Evolutionary conservation across 1,140 invertebrate species (phyloP), one percentile per base, ranked within the genome.

Genomic region (Matsumurasca onukii): DNA sequence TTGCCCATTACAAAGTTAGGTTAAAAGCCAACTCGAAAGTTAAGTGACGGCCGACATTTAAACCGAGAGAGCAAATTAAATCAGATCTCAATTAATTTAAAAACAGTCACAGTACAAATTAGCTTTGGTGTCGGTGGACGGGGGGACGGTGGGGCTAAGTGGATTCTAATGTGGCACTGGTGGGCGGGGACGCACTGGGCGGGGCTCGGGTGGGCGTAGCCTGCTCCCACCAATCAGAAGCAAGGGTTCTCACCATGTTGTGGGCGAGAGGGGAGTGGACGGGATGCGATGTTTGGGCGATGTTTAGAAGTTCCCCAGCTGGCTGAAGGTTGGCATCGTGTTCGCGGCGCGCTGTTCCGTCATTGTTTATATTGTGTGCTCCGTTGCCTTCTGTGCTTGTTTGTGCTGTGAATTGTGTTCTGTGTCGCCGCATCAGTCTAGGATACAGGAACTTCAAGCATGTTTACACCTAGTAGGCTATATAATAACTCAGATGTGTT

Each of bases 31-130:
- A 59, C 55, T 59, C 25, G 15, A 29, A 39, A 39, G 5, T n/a
- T 17, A 51, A 51, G 55, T 59, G 55, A 59, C 30, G 55, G 55
- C 55, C 24, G 55, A 59, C 55, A 59, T 59, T 59, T 59, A 59
- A 59, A 59, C 24, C 25, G 55, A 27, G 34, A 39, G 55, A 59
- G 55, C 55, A 59, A 59, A 59, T 59, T 59, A 59, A 59, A 59
- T 59, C 55, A 59, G 55, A 59, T 59, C 15, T 27, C 55, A 59
- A 59, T 59, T 59, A 59, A 59, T 59, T 59, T 59, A 59, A 59
- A 59, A 59, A 59, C 55, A 59, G 55, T 59, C 55, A 59, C 49
- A 29, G 55, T 27, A 59, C 55, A 59, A 59, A 59, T 59, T 59
- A 59, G 55, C 22, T 59, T 39, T 39, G 55, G 55, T 59, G 55